Conservation (phyloP, 1,140 invertebrate species). For the Pogonus chalceus region DNA sequence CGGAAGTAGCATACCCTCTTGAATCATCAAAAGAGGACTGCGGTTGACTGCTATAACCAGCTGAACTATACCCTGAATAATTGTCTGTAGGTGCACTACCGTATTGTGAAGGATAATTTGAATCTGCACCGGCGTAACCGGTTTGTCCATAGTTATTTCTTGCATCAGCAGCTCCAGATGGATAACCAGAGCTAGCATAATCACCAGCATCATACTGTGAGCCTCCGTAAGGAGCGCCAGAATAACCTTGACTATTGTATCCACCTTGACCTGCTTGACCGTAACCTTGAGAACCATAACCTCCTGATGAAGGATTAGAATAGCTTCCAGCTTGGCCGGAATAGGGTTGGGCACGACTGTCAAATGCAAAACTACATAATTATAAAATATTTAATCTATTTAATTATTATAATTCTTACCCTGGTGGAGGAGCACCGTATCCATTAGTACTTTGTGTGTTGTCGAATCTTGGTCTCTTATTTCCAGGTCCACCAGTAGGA, state of each 20-base stretch:
- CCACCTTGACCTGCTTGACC: constrained; percentile 13
- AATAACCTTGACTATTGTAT: constrained; percentile 11
- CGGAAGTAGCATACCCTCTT: constrained; percentile 11
- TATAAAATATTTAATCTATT: background rate
- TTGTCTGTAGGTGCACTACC: background rate
- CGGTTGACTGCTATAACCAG: constrained; percentile 18
- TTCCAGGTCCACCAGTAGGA: constrained; percentile 13
- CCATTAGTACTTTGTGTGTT: constrained; percentile 20
- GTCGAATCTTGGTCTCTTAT: constrained; percentile 22
- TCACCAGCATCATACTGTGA: constrained; percentile 13
- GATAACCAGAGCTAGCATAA: constrained; percentile 5
- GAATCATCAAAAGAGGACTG: constrained; percentile 15
- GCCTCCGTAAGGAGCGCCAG: constrained; percentile 12
- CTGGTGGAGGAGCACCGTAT: constrained; percentile 14
- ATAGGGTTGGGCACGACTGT: background rate
- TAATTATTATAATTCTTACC: constrained; percentile 9
- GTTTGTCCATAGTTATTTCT: constrained; percentile 13
- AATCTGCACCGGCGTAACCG: constrained; percentile 11
- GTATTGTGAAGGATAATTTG: background rate
- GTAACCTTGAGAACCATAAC: constrained; percentile 10
- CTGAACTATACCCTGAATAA: background rate
- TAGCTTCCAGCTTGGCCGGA: background rate
- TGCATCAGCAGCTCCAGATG: constrained; percentile 3
- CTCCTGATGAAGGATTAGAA: background rate
- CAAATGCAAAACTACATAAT: background rate